Evolutionary conservation across 1,140 invertebrate species (phyloP).

Genomic region (Anastrepha ludens): DNA sequence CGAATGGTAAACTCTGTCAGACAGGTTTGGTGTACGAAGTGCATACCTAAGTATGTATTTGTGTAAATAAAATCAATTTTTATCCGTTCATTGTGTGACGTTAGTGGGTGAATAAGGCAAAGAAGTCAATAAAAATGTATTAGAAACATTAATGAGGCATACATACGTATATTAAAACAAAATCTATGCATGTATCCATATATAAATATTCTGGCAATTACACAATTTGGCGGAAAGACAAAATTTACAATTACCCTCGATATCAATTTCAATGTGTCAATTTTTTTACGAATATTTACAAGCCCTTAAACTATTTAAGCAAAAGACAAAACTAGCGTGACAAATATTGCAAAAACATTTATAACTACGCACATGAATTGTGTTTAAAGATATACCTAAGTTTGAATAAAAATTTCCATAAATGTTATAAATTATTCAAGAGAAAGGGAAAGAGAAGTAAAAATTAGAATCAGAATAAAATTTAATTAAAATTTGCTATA

Average conservation of each 20-base stretch:
- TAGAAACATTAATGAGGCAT: neutral
- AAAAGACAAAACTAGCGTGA: neutral
- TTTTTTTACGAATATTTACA: slow-evolving; percentile 46
- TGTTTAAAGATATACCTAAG: neutral
- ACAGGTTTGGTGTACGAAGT: neutral
- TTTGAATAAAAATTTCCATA: neutral
- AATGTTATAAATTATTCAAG: neutral
- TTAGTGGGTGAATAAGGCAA: neutral
- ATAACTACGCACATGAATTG: neutral
- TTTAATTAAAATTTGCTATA: no score
- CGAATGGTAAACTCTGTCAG: neutral
- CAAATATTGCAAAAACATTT: neutral
- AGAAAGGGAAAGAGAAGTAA: no score
- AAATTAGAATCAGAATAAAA: no score
- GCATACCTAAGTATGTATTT: neutral
- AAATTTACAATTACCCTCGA: slow-evolving; percentile 25
- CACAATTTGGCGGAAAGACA: neutral
- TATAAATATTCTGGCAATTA: neutral
- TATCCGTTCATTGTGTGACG: neutral
- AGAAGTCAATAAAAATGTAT: slow-evolving; percentile 5
- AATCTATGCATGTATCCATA: neutral
- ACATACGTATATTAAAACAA: neutral
- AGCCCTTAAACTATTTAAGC: neutral
- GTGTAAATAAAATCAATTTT: neutral
- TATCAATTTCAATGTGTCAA: slow-evolving; percentile 42